Evolutionary conservation across 2,797 vertebrate genomes (phyloP), one percentile per base, ranked within the genome.

Genomic region (Morus bassanus): DNA sequence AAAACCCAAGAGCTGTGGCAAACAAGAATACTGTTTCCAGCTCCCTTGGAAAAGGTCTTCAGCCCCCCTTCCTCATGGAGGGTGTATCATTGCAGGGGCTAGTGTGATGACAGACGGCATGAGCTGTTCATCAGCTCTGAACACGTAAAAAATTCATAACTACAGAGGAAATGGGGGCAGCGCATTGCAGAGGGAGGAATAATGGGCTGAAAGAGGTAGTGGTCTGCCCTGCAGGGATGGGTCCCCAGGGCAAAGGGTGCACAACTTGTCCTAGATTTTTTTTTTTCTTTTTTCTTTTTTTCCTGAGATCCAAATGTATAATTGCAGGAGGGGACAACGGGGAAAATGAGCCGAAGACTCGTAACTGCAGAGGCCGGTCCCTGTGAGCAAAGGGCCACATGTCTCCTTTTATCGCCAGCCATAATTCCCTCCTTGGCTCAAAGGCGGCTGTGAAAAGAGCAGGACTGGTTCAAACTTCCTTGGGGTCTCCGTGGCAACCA

Each of bases 401-500:
- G 99, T 99, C 98, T 98, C 98, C 98, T 98, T 99, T 99, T 99
- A 98, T 99, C 97, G 97, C 92, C 98, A 98, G 98, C 99, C 98
- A 96, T 96, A 97, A 97, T 99, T 99, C 98, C 98, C 97, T 97
- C 93, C 95, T 72, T 93, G 87, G 97, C 98, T 98, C 97, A 98
- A 98, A 98, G 98, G 98, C 98, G 98, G 98, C 99, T 98, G 99
- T 99, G 99, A 99, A 99, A 98, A 98, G 99, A 98, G 98, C 98
- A 98, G 98, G 99, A 98, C 99, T 99, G 98, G 98, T 99, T 99
- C 99, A 98, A 97, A 98, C 98, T 98, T 99, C 98, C 98, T 98
- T 98, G 97, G 98, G 98, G 99, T 99, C 98, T 99, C 99, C 99
- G 98, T 99, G 99, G 99, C 99, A 99, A 99, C 99, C 97, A 88